These are phyloP conservation scores for Campoletis raptor DNA, from an alignment of 2,888 invertebrate species.

Conservation along the genomic window DNA sequence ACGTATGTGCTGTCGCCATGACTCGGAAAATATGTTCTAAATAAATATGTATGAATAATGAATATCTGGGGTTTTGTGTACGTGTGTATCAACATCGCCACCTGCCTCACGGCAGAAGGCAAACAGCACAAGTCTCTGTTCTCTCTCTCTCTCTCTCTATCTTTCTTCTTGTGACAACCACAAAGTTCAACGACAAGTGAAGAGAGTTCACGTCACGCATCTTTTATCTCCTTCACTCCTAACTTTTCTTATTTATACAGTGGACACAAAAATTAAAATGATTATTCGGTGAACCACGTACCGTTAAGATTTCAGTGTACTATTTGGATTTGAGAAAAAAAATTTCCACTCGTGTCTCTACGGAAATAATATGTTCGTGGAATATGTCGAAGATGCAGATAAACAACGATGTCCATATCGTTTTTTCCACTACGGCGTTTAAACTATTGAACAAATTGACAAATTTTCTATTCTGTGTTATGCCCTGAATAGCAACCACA, in stretches of 20 bases:
- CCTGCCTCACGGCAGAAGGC: constrained; percentile 64
- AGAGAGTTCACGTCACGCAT: constrained; percentile 60
- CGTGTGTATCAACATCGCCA: constrained; percentile 46
- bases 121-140: constrained; percentile 52
- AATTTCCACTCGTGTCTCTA: neutral
- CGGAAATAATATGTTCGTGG: neutral
- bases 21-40: constrained; percentile 58
- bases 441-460: neutral
- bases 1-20: constrained; percentile 47
- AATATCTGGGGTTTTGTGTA: constrained; percentile 17
- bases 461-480: constrained; percentile 26
- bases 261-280: constrained; percentile 62
- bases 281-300: constrained; percentile 61
- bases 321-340: constrained; percentile 1
- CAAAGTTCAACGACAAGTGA: constrained; percentile 63
- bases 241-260: constrained; percentile 24
- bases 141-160: constrained; percentile 49
- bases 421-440: constrained; percentile 70
- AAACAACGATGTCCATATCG: neutral
- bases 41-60: constrained; percentile 8
- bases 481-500: too few species aligned
- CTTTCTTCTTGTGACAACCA: constrained; percentile 16
- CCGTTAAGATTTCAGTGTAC: constrained; percentile 55
- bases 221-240: constrained; percentile 44
- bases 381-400: constrained; percentile 44